phyloP scores from a whole-genome alignment of 2,797 vertebrate genomes.

The Tachyglossus aculeatus region DNA sequence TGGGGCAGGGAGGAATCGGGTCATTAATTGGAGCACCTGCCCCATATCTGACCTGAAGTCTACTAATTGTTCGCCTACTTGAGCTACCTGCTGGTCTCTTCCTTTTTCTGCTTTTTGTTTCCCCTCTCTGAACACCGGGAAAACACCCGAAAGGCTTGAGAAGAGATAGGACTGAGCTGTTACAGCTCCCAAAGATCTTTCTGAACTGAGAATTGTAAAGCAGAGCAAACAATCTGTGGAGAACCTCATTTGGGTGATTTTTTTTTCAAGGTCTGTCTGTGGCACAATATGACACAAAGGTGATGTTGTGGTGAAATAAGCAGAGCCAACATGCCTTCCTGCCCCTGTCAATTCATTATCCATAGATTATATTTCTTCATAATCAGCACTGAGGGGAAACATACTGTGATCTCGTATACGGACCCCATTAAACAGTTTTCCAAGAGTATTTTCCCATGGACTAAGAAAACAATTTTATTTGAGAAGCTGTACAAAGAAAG shows the following conservation, averaged over 20 bases:
- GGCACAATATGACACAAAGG: neutral
- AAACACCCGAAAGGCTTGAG: no score
- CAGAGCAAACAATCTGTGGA: constrained; percentile 23
- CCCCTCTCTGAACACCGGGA: neutral
- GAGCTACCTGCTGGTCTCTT: neutral
- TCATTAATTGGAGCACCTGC: no score
- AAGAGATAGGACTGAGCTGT: no score
- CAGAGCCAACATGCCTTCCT: neutral
- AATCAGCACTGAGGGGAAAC: constrained; percentile 1
- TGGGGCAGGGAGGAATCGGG: no score
- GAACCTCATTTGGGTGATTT: neutral
- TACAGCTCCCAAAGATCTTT: no score
- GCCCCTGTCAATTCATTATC: neutral
- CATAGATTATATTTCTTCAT: constrained; percentile 9
- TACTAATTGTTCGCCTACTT: no score
- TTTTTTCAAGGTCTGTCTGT: constrained; percentile 39
- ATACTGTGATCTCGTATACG: neutral
- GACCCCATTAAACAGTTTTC: neutral
- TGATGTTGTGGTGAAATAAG: constrained; percentile 2
- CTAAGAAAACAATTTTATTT: no score
- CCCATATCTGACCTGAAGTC: no score
- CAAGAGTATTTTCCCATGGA: constrained; percentile 1
- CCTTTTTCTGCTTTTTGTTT: neutral
- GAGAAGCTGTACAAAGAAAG: no score
- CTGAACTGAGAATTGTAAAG: constrained; percentile 21